These are phyloP conservation scores for Oxytorus armatus DNA, from an alignment of 2,888 invertebrate species.

Conservation along the genomic window DNA sequence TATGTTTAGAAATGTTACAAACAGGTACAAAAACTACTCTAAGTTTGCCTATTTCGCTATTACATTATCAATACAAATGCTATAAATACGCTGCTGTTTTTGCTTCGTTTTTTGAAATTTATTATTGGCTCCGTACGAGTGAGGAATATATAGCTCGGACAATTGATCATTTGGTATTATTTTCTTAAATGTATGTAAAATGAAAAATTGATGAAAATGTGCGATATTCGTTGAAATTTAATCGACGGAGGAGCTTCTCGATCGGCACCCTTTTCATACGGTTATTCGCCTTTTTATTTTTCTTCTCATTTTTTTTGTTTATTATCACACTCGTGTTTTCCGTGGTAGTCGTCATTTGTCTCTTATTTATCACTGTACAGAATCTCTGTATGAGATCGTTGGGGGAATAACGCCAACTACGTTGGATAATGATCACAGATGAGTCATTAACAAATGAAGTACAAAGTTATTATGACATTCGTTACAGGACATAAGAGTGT, in stretches of 20 bases:
- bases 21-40: constrained; percentile 83
- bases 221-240: not conserved
- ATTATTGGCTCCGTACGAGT: constrained; percentile 56
- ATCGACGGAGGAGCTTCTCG: constrained; percentile 1
- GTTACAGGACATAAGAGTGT: not conserved
- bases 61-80: constrained; percentile 64
- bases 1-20: constrained; percentile 80
- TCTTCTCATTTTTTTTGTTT: constrained; percentile 2
- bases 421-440: constrained; percentile 4
- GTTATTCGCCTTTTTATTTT: not conserved
- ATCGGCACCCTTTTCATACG: too few species aligned
- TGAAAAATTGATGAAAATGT: constrained; percentile 2
- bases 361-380: constrained; percentile 58
- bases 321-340: constrained; percentile 47
- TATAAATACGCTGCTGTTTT: constrained; percentile 63
- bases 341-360: constrained; percentile 58
- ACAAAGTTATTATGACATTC: constrained; percentile 24
- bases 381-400: constrained; percentile 57
- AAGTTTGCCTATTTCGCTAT: constrained; percentile 72
- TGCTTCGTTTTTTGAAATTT: constrained; percentile 46
- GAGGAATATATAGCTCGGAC: constrained; percentile 35
- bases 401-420: constrained; percentile 26
- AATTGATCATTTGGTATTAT: constrained; percentile 51
- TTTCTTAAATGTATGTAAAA: not conserved
- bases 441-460: constrained; percentile 29